Evolutionary conservation across 2,113 vertebrate species (phyloP).

Genomic region (Cricetomys ansorgei): DNA sequence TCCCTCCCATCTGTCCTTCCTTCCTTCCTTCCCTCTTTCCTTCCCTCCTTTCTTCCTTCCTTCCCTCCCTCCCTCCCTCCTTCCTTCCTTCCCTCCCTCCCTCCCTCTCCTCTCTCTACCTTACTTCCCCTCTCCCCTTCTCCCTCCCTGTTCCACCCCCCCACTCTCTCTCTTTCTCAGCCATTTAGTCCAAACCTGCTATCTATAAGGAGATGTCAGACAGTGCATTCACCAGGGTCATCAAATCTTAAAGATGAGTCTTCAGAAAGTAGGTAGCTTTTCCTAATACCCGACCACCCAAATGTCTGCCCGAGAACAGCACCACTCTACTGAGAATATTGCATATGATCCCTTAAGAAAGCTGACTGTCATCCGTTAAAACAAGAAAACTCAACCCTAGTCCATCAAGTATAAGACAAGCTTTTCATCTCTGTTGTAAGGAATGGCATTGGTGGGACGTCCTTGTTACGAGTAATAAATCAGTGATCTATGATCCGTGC

Average conservation of each 20-base stretch:
- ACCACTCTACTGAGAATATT: background rate
- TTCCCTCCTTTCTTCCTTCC: background rate
- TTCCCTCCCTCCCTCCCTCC: no score
- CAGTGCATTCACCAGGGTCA: conserved; percentile 70
- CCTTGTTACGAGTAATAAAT: background rate
- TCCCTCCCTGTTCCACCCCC: no score
- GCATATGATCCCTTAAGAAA: background rate
- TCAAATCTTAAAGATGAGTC: conserved; percentile 81
- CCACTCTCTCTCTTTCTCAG: conserved; percentile 70
- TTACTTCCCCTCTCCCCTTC: background rate
- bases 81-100: no score
- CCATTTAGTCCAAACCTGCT: conserved; percentile 70
- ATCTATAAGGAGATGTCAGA: conserved; percentile 63
- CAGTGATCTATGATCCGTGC: background rate
- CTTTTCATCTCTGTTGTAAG: background rate
- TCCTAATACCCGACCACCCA: conserved; percentile 60
- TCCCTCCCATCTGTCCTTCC: no score
- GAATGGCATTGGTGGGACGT: background rate
- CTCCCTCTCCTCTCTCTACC: no score
- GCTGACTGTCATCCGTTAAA: background rate
- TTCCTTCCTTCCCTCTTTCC: background rate
- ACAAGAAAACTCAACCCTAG: background rate
- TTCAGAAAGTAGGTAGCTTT: conserved; percentile 74
- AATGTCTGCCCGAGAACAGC: conserved; percentile 54
- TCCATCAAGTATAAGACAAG: background rate